Conservation (phyloP, 2,888 invertebrate genomes). For the Zele albiditarsus region DNA sequence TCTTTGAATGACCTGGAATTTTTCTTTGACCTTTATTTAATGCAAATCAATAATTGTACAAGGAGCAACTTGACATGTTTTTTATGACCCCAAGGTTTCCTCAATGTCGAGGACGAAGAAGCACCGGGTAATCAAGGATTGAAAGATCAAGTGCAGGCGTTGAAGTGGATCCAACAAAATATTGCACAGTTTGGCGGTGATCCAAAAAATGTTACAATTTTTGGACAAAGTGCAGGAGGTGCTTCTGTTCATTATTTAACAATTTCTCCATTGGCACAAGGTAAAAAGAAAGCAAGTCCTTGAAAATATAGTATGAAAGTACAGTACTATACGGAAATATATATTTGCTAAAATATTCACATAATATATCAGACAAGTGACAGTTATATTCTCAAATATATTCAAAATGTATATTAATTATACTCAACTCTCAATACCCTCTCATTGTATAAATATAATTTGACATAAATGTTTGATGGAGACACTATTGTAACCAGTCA, state of each 20-base stretch:
- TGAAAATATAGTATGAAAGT: not conserved
- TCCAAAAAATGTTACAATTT: constrained; percentile 57
- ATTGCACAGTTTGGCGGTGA: constrained; percentile 57
- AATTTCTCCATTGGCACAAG: constrained; percentile 51
- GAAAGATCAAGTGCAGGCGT: constrained; percentile 58
- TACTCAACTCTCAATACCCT: too few species aligned
- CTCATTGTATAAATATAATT: too few species aligned
- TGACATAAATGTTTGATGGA: too few species aligned
- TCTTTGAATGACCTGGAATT: too few species aligned
- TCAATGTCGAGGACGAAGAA: constrained; percentile 50
- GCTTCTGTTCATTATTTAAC: constrained; percentile 54
- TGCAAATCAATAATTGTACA: too few species aligned
- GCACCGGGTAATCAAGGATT: constrained; percentile 58
- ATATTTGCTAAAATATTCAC: too few species aligned
- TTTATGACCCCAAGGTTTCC: constrained; percentile 39
- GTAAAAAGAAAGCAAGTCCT: constrained; percentile 26
- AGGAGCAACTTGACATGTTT: not conserved
- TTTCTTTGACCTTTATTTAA: too few species aligned
- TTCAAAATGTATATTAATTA: too few species aligned
- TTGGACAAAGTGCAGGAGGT: constrained; percentile 58
- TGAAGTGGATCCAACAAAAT: constrained; percentile 56
- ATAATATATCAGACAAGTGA: too few species aligned
- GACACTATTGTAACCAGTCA: too few species aligned
- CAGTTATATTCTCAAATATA: too few species aligned
- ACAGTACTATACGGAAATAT: not conserved